Conservation (phyloP, 2,888 invertebrate species). For the Sthenelais limicola region DNA sequence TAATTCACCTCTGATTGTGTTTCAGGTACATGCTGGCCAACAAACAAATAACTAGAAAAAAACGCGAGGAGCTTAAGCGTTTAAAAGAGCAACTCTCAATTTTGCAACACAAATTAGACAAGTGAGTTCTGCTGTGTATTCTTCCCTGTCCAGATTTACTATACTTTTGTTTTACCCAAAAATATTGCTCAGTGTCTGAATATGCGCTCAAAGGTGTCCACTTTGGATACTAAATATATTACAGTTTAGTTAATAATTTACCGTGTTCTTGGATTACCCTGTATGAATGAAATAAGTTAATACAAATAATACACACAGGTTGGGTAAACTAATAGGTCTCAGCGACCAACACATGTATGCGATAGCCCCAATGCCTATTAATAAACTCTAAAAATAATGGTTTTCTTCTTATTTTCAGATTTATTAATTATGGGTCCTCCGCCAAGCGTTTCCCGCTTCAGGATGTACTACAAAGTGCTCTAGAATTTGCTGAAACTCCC, state of each 20-base stretch:
- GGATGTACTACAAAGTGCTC: slow-evolving; percentile 71
- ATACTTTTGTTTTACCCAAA: slow-evolving; percentile 2
- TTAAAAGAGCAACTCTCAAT: slow-evolving; percentile 68
- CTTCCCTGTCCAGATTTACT: not conserved
- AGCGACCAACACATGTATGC: too few species aligned
- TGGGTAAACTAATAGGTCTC: too few species aligned
- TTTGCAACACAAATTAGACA: slow-evolving; percentile 69
- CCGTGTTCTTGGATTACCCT: too few species aligned
- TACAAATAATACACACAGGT: too few species aligned
- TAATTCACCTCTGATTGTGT: not conserved
- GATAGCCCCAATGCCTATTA: too few species aligned
- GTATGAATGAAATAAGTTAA: too few species aligned
- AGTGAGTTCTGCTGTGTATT: slow-evolving; percentile 59
- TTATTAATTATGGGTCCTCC: slow-evolving; percentile 71
- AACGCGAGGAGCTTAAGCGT: slow-evolving; percentile 70
- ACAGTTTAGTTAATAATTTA: too few species aligned
- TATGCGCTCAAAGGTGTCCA: not conserved
- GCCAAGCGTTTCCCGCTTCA: slow-evolving; percentile 71
- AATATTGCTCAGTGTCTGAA: not conserved
- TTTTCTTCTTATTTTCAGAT: slow-evolving; percentile 57
- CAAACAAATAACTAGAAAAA: slow-evolving; percentile 68
- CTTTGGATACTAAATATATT: too few species aligned
- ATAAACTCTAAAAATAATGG: not conserved
- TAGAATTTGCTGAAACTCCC: slow-evolving; percentile 72
- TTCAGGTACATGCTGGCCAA: slow-evolving; percentile 72